Evolutionary conservation across 1,140 invertebrate genomes (phyloP).

Genomic region (Trichogramma pretiosum): DNA sequence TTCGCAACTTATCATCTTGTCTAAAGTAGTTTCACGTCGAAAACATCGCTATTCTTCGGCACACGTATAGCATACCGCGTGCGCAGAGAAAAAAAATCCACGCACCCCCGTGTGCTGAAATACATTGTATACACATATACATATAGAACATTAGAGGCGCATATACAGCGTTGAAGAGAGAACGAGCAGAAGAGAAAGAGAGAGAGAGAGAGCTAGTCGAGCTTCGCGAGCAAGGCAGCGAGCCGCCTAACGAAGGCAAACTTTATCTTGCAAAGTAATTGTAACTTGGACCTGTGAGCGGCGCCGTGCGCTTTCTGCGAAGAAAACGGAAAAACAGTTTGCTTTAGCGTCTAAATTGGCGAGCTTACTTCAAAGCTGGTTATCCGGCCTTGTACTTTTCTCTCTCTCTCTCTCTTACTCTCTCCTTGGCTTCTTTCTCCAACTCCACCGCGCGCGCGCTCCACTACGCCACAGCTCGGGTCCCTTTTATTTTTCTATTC

Average conservation of each 20-base stretch:
- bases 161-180: not conserved
- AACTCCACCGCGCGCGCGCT: not conserved
- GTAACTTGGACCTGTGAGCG: constrained; percentile 20
- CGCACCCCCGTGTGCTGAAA: too few relatives aligned
- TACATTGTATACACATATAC: too few relatives aligned
- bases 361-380: constrained; percentile 31
- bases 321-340: constrained; percentile 31
- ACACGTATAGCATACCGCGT: too few relatives aligned
- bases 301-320: constrained; percentile 4
- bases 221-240: too few relatives aligned
- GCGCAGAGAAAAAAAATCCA: too few relatives aligned
- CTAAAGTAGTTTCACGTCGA: too few relatives aligned
- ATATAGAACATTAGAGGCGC: too few relatives aligned
- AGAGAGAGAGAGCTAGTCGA: not conserved
- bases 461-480: too few relatives aligned
- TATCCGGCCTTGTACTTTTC: constrained; percentile 23
- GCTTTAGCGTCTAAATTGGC: constrained; percentile 28
- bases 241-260: constrained; percentile 31
- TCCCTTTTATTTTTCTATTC: constrained; percentile 12
- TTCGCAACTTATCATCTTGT: too few relatives aligned
- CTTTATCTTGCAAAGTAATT: constrained; percentile 30
- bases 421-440: too few relatives aligned
- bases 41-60: too few relatives aligned
- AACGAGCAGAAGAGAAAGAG: not conserved
- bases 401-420: not conserved